A percentile compares a stretch with the other conserved stretches of the same genome.
phyloP scores from a whole-genome alignment of 2,113 vertebrate genomes.

The Helogale parvula region DNA sequence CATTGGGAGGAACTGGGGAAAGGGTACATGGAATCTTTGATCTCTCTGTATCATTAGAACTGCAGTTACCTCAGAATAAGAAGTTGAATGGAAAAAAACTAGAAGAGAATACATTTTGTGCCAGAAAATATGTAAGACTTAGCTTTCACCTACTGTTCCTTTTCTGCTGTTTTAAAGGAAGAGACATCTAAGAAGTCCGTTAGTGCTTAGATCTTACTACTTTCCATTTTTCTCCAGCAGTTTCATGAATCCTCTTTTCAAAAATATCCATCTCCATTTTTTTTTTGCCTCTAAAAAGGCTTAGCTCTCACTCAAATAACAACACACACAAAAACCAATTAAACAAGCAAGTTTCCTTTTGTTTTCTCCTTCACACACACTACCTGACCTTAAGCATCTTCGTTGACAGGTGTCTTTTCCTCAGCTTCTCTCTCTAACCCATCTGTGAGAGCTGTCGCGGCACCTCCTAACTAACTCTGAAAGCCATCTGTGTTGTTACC shows the following conservation, averaged over 20 bases:
- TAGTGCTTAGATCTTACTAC: not conserved
- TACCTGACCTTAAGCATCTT: not conserved
- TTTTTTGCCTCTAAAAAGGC: not conserved
- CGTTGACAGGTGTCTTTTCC: not conserved
- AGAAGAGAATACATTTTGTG: not conserved
- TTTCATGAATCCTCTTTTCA: not conserved
- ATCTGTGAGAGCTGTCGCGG: not conserved
- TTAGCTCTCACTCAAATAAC: not conserved
- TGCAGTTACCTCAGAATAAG: constrained; percentile 22
- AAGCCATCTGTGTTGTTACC: not conserved
- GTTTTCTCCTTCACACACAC: not conserved
- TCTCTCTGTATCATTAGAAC: not conserved
- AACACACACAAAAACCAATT: not conserved
- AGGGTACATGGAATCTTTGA: not conserved
- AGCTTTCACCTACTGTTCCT: not conserved
- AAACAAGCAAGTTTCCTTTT: not conserved
- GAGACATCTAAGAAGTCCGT: not conserved
- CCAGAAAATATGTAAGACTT: not conserved
- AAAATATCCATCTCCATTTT: not conserved
- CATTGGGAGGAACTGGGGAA: not conserved
- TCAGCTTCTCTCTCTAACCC: not conserved
- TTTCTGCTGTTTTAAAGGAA: not conserved
- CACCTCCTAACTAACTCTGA: not conserved
- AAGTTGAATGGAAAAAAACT: not conserved
- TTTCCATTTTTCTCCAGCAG: not conserved